phyloP scores from a whole-genome alignment of 2,797 vertebrate species.

The Crenichthys baileyi region DNA sequence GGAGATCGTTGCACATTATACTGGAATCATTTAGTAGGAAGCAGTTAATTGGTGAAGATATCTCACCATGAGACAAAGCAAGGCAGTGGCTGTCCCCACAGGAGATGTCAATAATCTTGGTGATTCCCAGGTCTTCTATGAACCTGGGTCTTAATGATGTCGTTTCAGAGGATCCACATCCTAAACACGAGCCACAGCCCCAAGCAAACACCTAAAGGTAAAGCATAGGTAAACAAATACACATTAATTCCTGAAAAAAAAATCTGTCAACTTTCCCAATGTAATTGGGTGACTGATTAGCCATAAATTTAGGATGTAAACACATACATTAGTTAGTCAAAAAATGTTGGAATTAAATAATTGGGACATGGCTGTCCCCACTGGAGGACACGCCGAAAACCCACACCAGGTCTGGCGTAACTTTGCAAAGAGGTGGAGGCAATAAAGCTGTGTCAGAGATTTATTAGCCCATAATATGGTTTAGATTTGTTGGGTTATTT shows the following conservation, averaged over 20 bases:
- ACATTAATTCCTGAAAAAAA: background rate
- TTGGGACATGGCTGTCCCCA: no score
- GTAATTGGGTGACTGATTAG: background rate
- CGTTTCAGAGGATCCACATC: conserved; percentile 85
- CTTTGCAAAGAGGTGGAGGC: no score
- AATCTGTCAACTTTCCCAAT: background rate
- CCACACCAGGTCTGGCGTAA: no score
- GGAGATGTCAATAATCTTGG: conserved; percentile 87
- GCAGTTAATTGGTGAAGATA: background rate
- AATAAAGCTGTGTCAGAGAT: no score
- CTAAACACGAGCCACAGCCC: conserved; percentile 87
- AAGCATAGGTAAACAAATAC: background rate
- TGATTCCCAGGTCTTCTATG: conserved; percentile 84
- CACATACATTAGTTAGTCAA: background rate
- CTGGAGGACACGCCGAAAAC: no score
- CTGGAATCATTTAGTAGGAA: background rate
- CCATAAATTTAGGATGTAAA: no score
- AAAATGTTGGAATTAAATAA: background rate
- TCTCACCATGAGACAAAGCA: conserved; percentile 84
- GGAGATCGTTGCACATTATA: background rate
- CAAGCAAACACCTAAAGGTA: conserved; percentile 83
- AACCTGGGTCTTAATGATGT: conserved; percentile 83
- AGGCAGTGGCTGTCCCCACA: conserved; percentile 88
- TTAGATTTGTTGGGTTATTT: no score
- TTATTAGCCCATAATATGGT: no score